A percentile compares a stretch with the other conserved stretches of the same genome.
phyloP scores from a whole-genome alignment of 2,888 invertebrate species.

The Brachyptera putata region DNA sequence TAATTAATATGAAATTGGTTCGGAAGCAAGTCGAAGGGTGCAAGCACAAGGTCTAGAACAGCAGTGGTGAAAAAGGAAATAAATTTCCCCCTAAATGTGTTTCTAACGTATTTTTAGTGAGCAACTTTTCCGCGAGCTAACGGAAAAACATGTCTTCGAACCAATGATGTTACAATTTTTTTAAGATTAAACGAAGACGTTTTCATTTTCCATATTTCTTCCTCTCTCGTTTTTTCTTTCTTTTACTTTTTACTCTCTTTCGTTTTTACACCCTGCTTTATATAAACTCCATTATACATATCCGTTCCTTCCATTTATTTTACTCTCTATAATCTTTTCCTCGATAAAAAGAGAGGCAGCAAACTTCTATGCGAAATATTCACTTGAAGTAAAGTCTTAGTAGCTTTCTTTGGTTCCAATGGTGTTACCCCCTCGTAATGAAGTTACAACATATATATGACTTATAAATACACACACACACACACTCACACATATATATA shows the following conservation, averaged over 20 bases:
- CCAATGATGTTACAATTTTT: slow-evolving; percentile 8
- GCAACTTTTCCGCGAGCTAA: not conserved
- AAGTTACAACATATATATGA: not conserved
- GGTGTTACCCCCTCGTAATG: not conserved
- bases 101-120: slow-evolving; percentile 15
- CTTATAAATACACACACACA: no score
- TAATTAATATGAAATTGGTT: slow-evolving; percentile 9
- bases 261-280: not conserved
- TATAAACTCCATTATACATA: slow-evolving; percentile 18
- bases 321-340: slow-evolving; percentile 7
- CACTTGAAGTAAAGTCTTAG: not conserved
- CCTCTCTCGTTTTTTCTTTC: not conserved
- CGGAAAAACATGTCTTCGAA: not conserved
- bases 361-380: not conserved
- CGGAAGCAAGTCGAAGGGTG: not conserved
- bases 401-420: not conserved
- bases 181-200: not conserved
- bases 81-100: slow-evolving; percentile 4
- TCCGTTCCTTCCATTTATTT: slow-evolving; percentile 12
- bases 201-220: slow-evolving; percentile 8
- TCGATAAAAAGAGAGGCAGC: not conserved
- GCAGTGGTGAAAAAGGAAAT: not conserved
- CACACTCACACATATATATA: no score
- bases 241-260: not conserved
- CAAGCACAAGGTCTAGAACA: not conserved